Evolutionary conservation across 2,113 vertebrate genomes (phyloP).

Genomic region (Lipophrys pholis): DNA sequence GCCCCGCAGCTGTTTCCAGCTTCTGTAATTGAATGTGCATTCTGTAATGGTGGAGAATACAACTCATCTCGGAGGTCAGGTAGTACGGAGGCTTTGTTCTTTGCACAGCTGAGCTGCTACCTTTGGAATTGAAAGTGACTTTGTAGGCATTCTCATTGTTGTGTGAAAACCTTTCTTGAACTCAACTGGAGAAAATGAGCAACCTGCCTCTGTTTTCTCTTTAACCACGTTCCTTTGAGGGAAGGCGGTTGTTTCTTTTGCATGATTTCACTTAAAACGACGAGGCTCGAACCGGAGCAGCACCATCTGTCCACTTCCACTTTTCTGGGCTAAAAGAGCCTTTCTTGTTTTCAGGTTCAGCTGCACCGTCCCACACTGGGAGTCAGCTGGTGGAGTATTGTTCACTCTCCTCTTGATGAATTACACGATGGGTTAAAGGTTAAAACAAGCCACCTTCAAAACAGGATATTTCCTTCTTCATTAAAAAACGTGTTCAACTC

Average conservation of each 20-base stretch:
- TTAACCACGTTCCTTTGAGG: slow-evolving; percentile 63
- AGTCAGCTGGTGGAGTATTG: slow-evolving; percentile 67
- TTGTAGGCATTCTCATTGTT: slow-evolving; percentile 54
- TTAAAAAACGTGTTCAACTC: slow-evolving; percentile 53
- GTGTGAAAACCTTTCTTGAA: slow-evolving; percentile 31
- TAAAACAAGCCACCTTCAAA: slow-evolving; percentile 76
- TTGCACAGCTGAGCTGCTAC: slow-evolving; percentile 51
- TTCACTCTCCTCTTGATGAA: slow-evolving; percentile 76
- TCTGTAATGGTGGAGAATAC: slow-evolving; percentile 55
- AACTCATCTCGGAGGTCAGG: slow-evolving; percentile 62
- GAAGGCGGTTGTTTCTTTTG: slow-evolving; percentile 68
- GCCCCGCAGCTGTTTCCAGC: slow-evolving; percentile 69
- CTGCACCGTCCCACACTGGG: slow-evolving; percentile 66
- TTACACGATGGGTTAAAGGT: slow-evolving; percentile 70
- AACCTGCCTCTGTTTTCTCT: slow-evolving; percentile 51
- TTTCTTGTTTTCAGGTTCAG: slow-evolving; percentile 75
- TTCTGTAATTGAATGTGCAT: slow-evolving; percentile 71
- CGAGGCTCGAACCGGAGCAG: slow-evolving; percentile 52
- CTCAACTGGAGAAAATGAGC: slow-evolving; percentile 43
- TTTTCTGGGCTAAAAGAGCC: neutral
- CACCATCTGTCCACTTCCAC: slow-evolving; percentile 81
- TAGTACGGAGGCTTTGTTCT: slow-evolving; percentile 70
- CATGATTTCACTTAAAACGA: slow-evolving; percentile 75
- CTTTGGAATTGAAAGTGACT: slow-evolving; percentile 62
- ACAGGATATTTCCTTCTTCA: slow-evolving; percentile 73